These are phyloP conservation scores for Pharmacophagus antenor DNA, from an alignment of 2,888 invertebrate species.

Conservation along the genomic window DNA sequence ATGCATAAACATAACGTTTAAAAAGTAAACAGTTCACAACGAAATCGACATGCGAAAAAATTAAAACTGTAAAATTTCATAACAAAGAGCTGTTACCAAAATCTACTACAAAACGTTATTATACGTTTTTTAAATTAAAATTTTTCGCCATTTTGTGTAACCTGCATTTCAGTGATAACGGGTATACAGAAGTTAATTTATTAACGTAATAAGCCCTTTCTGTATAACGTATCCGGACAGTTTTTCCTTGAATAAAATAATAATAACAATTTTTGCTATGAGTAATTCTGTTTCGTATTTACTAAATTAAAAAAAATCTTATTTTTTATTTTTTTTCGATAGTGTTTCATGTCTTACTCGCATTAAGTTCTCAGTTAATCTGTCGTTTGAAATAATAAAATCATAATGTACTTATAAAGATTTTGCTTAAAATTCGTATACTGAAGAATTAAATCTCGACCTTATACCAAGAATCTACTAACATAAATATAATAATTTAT, in stretches of 20 bases:
- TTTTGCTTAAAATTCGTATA: background rate
- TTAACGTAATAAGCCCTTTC: background rate
- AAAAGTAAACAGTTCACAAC: background rate
- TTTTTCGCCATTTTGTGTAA: background rate
- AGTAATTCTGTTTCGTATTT: no score
- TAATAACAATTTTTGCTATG: no score
- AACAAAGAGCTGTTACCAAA: background rate
- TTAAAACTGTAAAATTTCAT: background rate
- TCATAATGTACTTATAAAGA: no score
- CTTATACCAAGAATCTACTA: background rate
- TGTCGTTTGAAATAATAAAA: no score
- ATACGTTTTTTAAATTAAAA: slow-evolving; percentile 4
- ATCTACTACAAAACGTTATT: background rate
- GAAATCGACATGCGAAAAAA: background rate
- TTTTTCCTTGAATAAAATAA: background rate
- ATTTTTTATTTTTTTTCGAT: no score
- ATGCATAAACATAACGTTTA: background rate
- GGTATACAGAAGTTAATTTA: background rate
- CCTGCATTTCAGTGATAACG: slow-evolving; percentile 14
- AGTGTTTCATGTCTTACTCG: no score
- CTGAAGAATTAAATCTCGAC: background rate
- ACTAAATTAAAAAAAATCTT: no score
- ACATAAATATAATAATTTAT: background rate
- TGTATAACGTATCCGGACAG: background rate
- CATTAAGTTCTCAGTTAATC: no score